Base-by-base conservation (phyloP, 2,888 invertebrate genomes). In the Lasioglossum lativentre region DNA sequence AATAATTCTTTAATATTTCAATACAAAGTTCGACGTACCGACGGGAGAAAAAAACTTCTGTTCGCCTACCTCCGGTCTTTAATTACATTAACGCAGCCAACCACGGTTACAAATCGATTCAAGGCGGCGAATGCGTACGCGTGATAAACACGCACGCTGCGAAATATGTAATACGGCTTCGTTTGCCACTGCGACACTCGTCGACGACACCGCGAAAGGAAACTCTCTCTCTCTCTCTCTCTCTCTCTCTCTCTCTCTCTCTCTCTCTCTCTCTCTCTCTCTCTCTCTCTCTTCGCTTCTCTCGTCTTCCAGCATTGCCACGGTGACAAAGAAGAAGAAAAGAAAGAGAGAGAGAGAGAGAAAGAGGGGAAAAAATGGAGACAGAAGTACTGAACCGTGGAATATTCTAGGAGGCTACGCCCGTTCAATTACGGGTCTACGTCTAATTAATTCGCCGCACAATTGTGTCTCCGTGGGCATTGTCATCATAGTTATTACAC, bases 151-250 rank as follows among this genome's bases (percentile, higher is more conserved):
- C 66, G 56, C 63, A 75, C 42, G 34, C 19, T 38, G 75, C 52
- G 83, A 73, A 70, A 75, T 72, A n/a, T n/a, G n/a, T n/a, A 76
- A 75, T 83, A 83, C 47, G 83, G 80, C 83, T 79, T 83, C 83
- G 59, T 73, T 79, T 72, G 63, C 71, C 83, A 38, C 30, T 19
- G 75, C 56, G 66, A 83, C 75, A 30, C 40, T 42, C n/a, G 14
- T n/a, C 40, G 70, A 30, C 42, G 42, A 70, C 59, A 63, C 19
- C 30, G 40, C 4, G 27, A 38, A 38, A 16, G 30, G n/a, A n/a
- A 74, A 52, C n/a, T 71, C 27, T n/a, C 12, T 34, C 34, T 34
- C 34, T 34, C 34, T 34, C 34, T 34, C 34, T 34, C 34, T 3
- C 3, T 34, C 34, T 34, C 34, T 2, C 3, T 34, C 34, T 34